phyloP scores from a whole-genome alignment of 2,113 vertebrate genomes.

The Rhinopomastus cyanomelas region DNA sequence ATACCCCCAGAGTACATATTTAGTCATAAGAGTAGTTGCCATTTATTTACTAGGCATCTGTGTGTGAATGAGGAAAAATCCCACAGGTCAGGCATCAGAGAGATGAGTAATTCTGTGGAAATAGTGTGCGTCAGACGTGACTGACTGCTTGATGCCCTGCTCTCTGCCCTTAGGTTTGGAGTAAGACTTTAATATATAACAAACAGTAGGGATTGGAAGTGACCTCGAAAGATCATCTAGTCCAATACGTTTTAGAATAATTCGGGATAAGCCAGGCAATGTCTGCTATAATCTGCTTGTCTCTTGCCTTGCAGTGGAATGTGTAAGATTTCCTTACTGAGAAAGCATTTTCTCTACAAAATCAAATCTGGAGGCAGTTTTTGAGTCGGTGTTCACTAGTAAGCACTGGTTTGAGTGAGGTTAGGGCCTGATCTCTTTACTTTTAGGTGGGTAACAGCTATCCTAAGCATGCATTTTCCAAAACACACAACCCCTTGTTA shows the following conservation, averaged over 20 bases:
- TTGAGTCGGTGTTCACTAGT: not conserved
- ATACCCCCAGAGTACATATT: not conserved
- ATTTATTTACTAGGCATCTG: constrained; percentile 27
- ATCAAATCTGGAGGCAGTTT: not conserved
- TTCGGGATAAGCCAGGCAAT: not conserved
- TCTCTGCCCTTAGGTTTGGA: constrained; percentile 14
- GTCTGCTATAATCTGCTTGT: not conserved
- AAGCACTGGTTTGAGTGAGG: not conserved
- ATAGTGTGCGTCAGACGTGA: constrained; percentile 31
- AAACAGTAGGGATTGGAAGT: no score
- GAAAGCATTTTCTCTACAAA: not conserved
- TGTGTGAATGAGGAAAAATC: constrained; percentile 21
- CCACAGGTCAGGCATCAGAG: not conserved
- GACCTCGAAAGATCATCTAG: no score
- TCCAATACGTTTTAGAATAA: no score
- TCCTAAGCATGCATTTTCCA: not conserved
- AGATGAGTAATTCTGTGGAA: constrained; percentile 61
- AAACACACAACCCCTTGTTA: not conserved
- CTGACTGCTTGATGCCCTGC: not conserved
- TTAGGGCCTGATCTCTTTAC: not conserved
- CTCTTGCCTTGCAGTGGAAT: not conserved
- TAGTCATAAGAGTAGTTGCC: constrained; percentile 33
- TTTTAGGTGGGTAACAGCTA: not conserved
- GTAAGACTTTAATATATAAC: no score
- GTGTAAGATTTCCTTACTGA: not conserved